A percentile compares a stretch with the other conserved stretches of the same genome.
These are phyloP conservation scores for Pachyuromys duprasi DNA, from an alignment of 2,797 vertebrate genomes.

Conservation along the genomic window DNA sequence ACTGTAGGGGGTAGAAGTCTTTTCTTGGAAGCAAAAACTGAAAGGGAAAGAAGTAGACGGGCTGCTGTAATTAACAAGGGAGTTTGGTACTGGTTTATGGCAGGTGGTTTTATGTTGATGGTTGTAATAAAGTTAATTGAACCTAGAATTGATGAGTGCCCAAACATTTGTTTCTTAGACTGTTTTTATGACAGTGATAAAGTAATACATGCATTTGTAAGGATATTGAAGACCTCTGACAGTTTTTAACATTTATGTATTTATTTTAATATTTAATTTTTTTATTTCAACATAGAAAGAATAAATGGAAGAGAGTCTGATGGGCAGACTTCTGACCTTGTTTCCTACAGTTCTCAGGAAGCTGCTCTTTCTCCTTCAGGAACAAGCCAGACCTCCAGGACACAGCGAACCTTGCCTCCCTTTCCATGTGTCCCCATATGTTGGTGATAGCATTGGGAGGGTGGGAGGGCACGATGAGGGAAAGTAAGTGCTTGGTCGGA, in stretches of 20 bases:
- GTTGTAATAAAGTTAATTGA: not conserved
- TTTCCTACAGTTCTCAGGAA: not conserved
- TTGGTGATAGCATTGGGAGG: too few species aligned
- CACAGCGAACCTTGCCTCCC: not conserved
- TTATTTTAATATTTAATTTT: not conserved
- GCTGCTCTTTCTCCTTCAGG: not conserved
- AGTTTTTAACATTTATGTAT: not conserved
- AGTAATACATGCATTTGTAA: not conserved
- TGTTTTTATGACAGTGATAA: not conserved
- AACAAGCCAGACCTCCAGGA: too few species aligned
- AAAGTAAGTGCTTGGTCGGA: not conserved
- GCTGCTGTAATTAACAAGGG: not conserved
- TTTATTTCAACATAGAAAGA: not conserved
- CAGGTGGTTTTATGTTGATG: not conserved
- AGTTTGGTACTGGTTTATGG: not conserved
- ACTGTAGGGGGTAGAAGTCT: too few species aligned
- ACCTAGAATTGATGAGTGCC: not conserved
- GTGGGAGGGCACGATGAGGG: not conserved
- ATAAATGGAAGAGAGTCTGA: rapidly evolving
- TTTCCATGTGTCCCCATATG: not conserved
- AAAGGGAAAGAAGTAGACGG: not conserved
- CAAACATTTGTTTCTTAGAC: not conserved
- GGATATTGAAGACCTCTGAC: not conserved
- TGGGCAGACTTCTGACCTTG: too few species aligned
- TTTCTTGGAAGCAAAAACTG: not conserved